Conservation (phyloP, 2,888 invertebrate genomes). For the Limnephilus auricula region DNA sequence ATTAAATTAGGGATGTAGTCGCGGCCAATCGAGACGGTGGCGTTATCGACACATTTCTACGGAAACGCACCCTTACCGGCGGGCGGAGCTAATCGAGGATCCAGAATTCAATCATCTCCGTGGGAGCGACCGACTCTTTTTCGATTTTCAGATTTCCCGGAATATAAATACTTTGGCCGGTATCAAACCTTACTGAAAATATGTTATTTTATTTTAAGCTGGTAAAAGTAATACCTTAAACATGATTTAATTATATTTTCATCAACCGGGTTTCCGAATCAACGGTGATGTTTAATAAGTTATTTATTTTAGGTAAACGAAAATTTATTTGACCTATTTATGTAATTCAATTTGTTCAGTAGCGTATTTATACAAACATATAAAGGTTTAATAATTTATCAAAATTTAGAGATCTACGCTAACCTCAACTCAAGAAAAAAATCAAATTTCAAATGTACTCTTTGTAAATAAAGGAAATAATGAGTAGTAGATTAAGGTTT, state of each 20-base stretch:
- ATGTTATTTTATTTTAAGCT: not conserved
- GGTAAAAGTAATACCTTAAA: not conserved
- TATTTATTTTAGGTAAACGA: not conserved
- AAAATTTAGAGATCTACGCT: too few species aligned
- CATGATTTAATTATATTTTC: not conserved
- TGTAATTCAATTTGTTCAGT: too few species aligned
- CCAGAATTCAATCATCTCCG: not conserved
- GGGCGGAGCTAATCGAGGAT: not conserved
- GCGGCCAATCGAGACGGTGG: slow-evolving; percentile 54
- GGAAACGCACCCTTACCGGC: slow-evolving; percentile 5
- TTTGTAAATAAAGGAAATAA: too few species aligned
- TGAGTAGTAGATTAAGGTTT: too few species aligned
- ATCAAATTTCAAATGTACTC: too few species aligned
- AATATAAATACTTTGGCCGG: not conserved
- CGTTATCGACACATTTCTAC: slow-evolving; percentile 25
- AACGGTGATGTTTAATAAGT: not conserved
- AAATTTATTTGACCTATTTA: not conserved
- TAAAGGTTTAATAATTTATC: not conserved
- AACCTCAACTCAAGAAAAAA: too few species aligned
- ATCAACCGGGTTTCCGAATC: not conserved
- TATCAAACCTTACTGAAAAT: not conserved
- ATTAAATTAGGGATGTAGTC: slow-evolving; percentile 58
- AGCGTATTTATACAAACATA: too few species aligned
- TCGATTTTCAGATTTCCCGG: not conserved
- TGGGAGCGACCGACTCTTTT: not conserved